These are phyloP conservation scores for Sisyra terminalis DNA, from an alignment of 2,888 invertebrate species.

Conservation along the genomic window DNA sequence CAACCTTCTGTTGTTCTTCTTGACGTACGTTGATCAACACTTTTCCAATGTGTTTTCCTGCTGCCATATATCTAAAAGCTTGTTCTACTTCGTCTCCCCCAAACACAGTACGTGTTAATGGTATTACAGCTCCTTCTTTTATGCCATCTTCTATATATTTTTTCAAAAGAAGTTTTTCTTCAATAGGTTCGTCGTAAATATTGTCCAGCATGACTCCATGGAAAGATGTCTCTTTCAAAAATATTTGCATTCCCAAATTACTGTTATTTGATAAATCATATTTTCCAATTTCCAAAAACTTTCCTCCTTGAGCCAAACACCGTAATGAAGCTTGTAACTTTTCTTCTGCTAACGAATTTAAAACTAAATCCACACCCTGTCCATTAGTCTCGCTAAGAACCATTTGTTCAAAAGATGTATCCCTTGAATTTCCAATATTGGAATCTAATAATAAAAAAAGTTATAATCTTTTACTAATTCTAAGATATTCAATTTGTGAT, in stretches of 20 bases:
- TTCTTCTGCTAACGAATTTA: constrained; percentile 86
- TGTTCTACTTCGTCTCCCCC: constrained; percentile 45
- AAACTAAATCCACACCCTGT: constrained; percentile 74
- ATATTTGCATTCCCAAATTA: constrained; percentile 42
- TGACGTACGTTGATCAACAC: constrained; percentile 23
- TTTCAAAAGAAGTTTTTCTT: constrained; percentile 23
- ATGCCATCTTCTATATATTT: constrained; percentile 36
- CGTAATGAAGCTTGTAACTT: constrained; percentile 58
- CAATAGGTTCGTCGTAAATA: constrained; percentile 32
- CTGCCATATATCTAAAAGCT: constrained; percentile 48
- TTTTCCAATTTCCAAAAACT: constrained; percentile 77
- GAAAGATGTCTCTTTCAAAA: constrained; percentile 56
- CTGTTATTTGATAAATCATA: constrained; percentile 58
- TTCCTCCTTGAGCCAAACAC: constrained; percentile 40
- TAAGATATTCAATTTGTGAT: not conserved
- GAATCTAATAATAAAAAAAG: constrained; percentile 22
- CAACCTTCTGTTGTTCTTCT: constrained; percentile 20
- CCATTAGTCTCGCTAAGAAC: constrained; percentile 66
- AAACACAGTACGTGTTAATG: constrained; percentile 48
- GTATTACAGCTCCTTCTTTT: constrained; percentile 44
- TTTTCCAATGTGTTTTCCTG: constrained; percentile 72
- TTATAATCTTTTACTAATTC: not conserved
- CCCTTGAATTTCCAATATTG: constrained; percentile 76
- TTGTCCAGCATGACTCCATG: constrained; percentile 64
- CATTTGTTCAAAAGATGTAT: constrained; percentile 74